These are phyloP conservation scores for Diplolepis rosae DNA, from an alignment of 2,888 invertebrate genomes.

Conservation along the genomic window DNA sequence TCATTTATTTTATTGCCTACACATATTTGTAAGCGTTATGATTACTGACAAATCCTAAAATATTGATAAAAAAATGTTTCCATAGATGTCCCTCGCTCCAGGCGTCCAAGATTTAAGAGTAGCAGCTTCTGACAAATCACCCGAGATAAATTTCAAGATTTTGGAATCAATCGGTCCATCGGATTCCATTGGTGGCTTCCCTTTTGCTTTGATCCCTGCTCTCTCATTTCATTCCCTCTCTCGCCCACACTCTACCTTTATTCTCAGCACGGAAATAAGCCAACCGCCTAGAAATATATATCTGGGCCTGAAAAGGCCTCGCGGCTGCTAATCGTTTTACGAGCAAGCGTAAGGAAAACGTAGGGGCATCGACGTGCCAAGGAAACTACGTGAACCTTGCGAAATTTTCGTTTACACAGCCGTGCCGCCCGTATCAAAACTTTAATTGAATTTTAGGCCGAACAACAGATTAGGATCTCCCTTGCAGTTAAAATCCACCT, in stretches of 20 bases:
- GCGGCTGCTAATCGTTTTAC: conserved; percentile 61
- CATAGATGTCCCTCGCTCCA: conserved; percentile 36
- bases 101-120: conserved; percentile 38
- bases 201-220: conserved; percentile 32
- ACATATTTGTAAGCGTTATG: background rate
- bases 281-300: conserved; percentile 38
- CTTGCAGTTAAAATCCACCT: conserved; percentile 43
- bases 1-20: background rate
- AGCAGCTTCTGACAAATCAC: conserved; percentile 61
- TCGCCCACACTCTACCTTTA: conserved; percentile 42
- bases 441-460: conserved; percentile 73
- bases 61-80: conserved; percentile 11
- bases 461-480: conserved; percentile 66
- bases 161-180: conserved; percentile 41
- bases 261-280: conserved; percentile 44
- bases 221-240: conserved; percentile 30
- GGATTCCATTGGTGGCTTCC: conserved; percentile 34
- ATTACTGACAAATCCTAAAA: background rate
- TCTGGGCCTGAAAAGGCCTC: conserved; percentile 48
- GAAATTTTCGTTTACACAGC: conserved; percentile 74
- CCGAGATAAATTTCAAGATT: conserved; percentile 68
- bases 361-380: conserved; percentile 53
- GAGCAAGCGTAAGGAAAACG: conserved; percentile 46
- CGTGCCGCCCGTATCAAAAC: conserved; percentile 72
- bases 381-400: conserved; percentile 72